Base-by-base conservation (phyloP, 2,888 invertebrate genomes). In the Cheilosia scutellata region DNA sequence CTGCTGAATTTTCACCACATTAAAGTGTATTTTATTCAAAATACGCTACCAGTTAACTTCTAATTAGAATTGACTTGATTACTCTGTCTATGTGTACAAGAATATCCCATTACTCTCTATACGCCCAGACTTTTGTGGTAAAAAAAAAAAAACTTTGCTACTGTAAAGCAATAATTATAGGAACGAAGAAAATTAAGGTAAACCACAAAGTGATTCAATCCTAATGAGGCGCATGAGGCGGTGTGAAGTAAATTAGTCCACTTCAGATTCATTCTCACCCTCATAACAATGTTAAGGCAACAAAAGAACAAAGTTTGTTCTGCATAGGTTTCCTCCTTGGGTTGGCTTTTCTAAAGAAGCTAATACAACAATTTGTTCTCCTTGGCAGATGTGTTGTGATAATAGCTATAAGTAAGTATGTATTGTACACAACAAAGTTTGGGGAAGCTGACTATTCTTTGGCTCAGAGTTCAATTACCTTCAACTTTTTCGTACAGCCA, bases 41-140 rank as follows among this genome's bases (percentile, higher is more conserved):
- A 27, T 27, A 6, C 40, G n/a, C 16, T 53, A 40, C 16, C 53
- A 53, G 16, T 53, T 66, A 40, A 42, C 66, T 29, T 66, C 40
- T 51, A 51, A 65, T 65, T 65, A 65, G 37, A 65, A 65, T 65
- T 65, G 65, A 65, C 51, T 65, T 51, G n/a, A 65, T 51, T 49
- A 40, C 51, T 37, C 47, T 20, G 16, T 13, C 47, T 63, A 31
- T 25, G 31, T 57, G 16, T 57, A 49, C 25, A 51, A 27, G 25
- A 11, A 42, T 70, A 57, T 57, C 68, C 33, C 16, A 57, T 70
- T 57, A 57, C 20, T 33, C 25, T 20, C 1, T 33, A 33, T 16
- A 13, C 20, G 20, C 7, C 31, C 31, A 51, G 16, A 40, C 9
- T 44, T 20, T 42, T 44, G 68, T 44, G 44, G 42, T 44, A 42